These are phyloP conservation scores for Catharus minimus DNA, from an alignment of 2,113 vertebrate species.

Conservation along the genomic window DNA sequence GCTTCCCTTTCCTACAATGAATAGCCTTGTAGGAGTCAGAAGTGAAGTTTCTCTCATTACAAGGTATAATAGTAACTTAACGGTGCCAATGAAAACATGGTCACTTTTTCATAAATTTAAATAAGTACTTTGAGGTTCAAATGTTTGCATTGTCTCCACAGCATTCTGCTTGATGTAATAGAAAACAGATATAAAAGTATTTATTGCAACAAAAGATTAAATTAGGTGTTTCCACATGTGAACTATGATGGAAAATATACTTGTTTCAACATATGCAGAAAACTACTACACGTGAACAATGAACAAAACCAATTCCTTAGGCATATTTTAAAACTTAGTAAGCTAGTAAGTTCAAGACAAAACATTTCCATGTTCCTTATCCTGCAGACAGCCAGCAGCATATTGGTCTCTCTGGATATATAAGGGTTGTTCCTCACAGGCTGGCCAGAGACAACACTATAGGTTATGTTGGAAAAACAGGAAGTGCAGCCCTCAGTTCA, in stretches of 20 bases:
- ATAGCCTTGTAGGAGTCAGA: not conserved
- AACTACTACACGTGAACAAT: rapidly evolving
- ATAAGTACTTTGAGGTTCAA: not conserved
- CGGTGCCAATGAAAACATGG: not conserved
- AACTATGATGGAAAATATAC: not conserved
- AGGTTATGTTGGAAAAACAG: not conserved
- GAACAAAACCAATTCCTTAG: not conserved
- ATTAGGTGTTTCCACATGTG: not conserved
- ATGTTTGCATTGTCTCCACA: not conserved
- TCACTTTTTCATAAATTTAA: not conserved
- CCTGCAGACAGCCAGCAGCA: not conserved
- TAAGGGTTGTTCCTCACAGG: not conserved
- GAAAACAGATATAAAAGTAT: not conserved
- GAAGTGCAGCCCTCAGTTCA: rapidly evolving
- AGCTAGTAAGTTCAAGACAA: not conserved
- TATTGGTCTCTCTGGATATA: rapidly evolving
- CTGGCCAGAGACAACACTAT: not conserved
- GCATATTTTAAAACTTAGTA: not conserved
- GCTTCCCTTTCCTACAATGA: not conserved
- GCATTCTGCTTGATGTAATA: not conserved
- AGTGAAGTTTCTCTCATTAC: not conserved
- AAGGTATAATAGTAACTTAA: not conserved
- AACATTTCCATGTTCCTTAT: not conserved
- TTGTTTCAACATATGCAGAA: not conserved
- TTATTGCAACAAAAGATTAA: not conserved